Evolutionary conservation across 2,888 invertebrate species (phyloP), one percentile per base, ranked within the genome.

Genomic region (Melieria crassipennis): DNA sequence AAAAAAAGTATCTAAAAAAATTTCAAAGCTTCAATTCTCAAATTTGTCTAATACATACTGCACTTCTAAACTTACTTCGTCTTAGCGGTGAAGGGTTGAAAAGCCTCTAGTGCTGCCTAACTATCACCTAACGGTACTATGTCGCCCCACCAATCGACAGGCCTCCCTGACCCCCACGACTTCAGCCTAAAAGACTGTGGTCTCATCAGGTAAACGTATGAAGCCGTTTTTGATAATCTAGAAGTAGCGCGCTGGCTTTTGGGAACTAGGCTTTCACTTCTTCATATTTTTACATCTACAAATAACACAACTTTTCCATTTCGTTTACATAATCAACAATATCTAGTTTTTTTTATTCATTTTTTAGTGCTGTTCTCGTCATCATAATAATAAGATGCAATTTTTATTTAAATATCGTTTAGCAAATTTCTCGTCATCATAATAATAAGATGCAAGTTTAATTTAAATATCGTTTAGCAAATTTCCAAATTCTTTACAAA

Each of bases 291-390:
- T 30, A 30, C 30, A 1, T 30, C 30, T 30, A 30, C 30, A 30
- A 30, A 30, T 30, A 30, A 30, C 30, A 30, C 30, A 30, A 30
- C 30, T 30, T 2, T 30, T 30, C 30, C 30, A 30, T 64, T 50
- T 45, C 47, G 11, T 13, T 64, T 64, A 16, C n/a, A 7, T 62
- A 10, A 50, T 65, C 56, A 65, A 65, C 65, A 65, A 56, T 65
- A 55, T 65, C 52, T 65, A 56, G 43, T 55, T 52, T 65, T 3
- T 3, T 30, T 65, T 65, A 65, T 65, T 65, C 42, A 65, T 42
- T 50, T 65, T 64, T 16, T 64, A 43, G 11, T 43, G 43, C 52
- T 65, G 52, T 13, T 62, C 13, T 62, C 16, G 42, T 62, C 16
- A 47, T 62, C 7, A 47, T 62, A 16, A 30, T 43, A 60, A 60